phyloP scores from a whole-genome alignment of 2,888 invertebrate genomes.

The Andrena trimmerana region DNA sequence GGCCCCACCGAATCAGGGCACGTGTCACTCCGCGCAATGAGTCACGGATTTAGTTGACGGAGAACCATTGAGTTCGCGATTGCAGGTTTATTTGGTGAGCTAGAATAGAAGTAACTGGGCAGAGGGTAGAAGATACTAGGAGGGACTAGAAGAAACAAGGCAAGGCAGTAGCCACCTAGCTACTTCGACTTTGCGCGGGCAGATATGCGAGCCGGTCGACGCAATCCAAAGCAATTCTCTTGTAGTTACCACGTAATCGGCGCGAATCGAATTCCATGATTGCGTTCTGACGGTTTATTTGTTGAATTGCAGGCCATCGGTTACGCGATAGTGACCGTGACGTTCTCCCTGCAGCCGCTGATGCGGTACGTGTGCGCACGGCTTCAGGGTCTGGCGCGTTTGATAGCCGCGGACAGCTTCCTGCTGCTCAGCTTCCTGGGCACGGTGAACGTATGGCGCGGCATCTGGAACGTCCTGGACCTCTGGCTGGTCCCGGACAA shows the following conservation, averaged over 20 bases:
- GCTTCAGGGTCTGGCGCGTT: constrained; percentile 88
- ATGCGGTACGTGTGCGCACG: constrained; percentile 90
- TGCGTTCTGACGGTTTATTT: constrained; percentile 21
- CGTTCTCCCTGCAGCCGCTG: constrained; percentile 91
- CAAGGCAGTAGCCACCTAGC: too few species aligned
- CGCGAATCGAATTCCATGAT: constrained; percentile 20
- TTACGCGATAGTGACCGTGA: constrained; percentile 90
- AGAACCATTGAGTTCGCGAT: too few species aligned
- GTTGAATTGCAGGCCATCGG: constrained; percentile 88
- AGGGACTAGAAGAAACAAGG: too few species aligned
- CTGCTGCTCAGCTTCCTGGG: constrained; percentile 92
- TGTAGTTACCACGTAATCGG: not conserved
- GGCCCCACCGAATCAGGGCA: constrained; percentile 8
- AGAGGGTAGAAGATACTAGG: too few species aligned
- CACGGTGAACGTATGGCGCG: constrained; percentile 95
- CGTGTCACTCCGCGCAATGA: too few species aligned
- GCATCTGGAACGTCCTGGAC: constrained; percentile 93
- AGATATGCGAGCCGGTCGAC: not conserved
- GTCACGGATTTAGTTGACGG: too few species aligned
- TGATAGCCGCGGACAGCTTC: constrained; percentile 91
- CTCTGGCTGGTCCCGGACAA: constrained; percentile 90
- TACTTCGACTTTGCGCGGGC: too few species aligned
- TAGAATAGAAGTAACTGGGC: too few species aligned
- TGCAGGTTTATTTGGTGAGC: too few species aligned
- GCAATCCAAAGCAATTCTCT: not conserved